These are phyloP conservation scores for Panthera uncia DNA, from an alignment of 2,113 vertebrate genomes.

Conservation along the genomic window DNA sequence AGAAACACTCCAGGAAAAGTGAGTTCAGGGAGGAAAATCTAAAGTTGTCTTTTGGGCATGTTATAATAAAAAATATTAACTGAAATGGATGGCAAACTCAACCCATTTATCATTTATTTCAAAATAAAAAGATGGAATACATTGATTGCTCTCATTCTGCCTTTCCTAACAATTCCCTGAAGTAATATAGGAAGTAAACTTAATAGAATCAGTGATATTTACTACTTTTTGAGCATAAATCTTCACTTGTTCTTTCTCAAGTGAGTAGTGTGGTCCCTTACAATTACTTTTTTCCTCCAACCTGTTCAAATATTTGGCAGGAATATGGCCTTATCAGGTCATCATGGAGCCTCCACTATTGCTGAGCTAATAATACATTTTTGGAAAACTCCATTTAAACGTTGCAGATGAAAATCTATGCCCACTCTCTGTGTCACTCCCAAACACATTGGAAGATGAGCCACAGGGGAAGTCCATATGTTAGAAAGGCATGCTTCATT, in stretches of 20 bases:
- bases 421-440: slow-evolving; percentile 46
- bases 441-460: slow-evolving; percentile 58
- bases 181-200: slow-evolving; percentile 18
- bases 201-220: slow-evolving; percentile 61
- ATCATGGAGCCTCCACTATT: slow-evolving; percentile 20
- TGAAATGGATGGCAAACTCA: neutral
- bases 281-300: slow-evolving; percentile 36
- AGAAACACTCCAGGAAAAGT: neutral
- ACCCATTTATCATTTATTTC: slow-evolving; percentile 43
- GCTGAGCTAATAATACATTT: slow-evolving; percentile 58
- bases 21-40: neutral
- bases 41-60: neutral
- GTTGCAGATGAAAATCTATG: slow-evolving; percentile 62
- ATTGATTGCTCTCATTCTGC: slow-evolving; percentile 39
- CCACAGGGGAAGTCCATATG: slow-evolving; percentile 69
- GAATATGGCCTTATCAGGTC: slow-evolving; percentile 61
- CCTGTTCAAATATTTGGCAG: slow-evolving; percentile 67
- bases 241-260: slow-evolving; percentile 48
- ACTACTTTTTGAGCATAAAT: slow-evolving; percentile 62
- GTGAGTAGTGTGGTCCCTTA: slow-evolving; percentile 20
- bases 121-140: slow-evolving; percentile 6
- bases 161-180: slow-evolving; percentile 3
- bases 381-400: slow-evolving; percentile 63
- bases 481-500: slow-evolving; percentile 76
- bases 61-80: slow-evolving; percentile 33